These are phyloP conservation scores for Chelonus formosanus DNA, from an alignment of 2,888 invertebrate species.

Conservation along the genomic window DNA sequence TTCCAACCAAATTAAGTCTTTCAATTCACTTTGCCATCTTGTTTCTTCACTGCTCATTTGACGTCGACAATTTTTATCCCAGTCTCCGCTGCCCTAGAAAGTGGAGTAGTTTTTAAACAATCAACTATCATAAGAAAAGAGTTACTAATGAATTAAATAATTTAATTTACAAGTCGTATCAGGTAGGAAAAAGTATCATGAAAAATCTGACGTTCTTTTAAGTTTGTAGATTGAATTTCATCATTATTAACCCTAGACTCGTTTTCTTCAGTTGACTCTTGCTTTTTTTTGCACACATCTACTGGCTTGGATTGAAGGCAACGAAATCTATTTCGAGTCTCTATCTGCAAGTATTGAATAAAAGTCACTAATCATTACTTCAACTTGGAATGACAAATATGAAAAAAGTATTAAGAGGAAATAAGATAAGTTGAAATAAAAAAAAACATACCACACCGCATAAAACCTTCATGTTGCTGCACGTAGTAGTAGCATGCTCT, in stretches of 20 bases:
- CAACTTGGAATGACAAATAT: too few relatives aligned
- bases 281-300: too few relatives aligned
- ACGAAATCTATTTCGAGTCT: too few relatives aligned
- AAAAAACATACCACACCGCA: too few relatives aligned
- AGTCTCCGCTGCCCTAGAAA: conserved; percentile 72
- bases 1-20: conserved; percentile 92
- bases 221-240: not conserved
- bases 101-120: not conserved
- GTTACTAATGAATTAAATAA: not conserved
- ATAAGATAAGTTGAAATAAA: too few relatives aligned
- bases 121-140: not conserved
- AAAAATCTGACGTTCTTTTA: conserved; percentile 49
- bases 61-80: conserved; percentile 67
- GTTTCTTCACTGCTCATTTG: conserved; percentile 86
- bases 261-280: not conserved
- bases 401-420: not conserved
- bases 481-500: not conserved
- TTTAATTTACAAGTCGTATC: conserved; percentile 51
- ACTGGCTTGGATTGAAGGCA: too few relatives aligned
- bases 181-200: conserved; percentile 56
- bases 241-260: conserved; percentile 2
- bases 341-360: too few relatives aligned
- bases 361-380: too few relatives aligned
- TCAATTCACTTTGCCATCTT: conserved; percentile 87
- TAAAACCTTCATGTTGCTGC: conserved; percentile 11